Evolutionary conservation across 1,140 invertebrate genomes (phyloP).

Genomic region (Brachionus sp.): DNA sequence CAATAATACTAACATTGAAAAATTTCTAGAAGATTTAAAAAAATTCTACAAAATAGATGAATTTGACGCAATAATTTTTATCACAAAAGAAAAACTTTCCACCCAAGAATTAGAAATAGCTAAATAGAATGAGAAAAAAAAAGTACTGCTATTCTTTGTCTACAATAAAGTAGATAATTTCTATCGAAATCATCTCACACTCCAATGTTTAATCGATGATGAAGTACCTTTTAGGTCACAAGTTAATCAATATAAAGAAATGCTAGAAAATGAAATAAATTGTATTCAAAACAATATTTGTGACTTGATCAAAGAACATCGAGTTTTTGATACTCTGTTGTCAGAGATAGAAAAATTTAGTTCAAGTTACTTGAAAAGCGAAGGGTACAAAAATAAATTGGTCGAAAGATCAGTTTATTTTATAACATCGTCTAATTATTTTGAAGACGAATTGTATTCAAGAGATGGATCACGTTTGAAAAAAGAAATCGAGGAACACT

Average conservation of each 20-base stretch:
- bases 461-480: slow-evolving; percentile 1
- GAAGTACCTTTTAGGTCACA: not conserved
- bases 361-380: not conserved
- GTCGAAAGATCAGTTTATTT: not conserved
- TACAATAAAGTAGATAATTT: not conserved
- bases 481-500: not conserved
- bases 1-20: not conserved
- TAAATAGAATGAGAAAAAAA: not conserved
- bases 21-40: not conserved
- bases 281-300: not conserved
- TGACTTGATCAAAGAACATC: not conserved
- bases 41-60: not conserved
- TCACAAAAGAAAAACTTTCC: not conserved
- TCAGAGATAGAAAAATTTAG: not conserved
- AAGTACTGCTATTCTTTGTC: not conserved
- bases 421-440: not conserved
- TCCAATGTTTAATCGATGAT: not conserved
- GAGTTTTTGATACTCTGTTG: not conserved
- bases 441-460: not conserved
- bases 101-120: not conserved
- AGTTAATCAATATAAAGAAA: not conserved
- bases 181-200: not conserved
- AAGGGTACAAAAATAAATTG: not conserved
- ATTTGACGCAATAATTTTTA: slow-evolving; percentile 15
- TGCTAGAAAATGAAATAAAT: not conserved